Conservation (phyloP, 2,113 vertebrate genomes). For the Himantopus leucocephalus region DNA sequence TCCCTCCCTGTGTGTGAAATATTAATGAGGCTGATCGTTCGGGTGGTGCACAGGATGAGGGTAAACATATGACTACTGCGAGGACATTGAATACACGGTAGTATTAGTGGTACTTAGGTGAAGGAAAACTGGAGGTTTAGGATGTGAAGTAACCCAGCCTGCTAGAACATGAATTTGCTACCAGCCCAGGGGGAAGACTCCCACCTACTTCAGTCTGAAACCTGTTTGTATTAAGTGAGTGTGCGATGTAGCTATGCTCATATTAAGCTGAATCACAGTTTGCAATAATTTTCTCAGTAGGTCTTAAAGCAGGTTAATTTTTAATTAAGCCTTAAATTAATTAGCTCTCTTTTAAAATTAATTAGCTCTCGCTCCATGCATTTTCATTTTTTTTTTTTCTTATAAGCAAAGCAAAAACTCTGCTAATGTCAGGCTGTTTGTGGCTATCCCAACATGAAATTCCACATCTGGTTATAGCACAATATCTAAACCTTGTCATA, state of each 20-base stretch:
- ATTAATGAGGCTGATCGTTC: neutral
- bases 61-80: neutral
- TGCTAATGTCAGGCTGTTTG: neutral
- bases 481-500: neutral
- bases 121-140: neutral
- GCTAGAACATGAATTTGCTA: neutral
- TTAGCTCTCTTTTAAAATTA: neutral
- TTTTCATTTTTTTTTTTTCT: neutral
- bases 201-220: neutral
- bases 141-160: neutral
- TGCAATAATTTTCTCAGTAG: slow-evolving; percentile 4
- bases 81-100: neutral
- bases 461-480: neutral
- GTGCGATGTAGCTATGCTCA: neutral
- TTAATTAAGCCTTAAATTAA: slow-evolving; percentile 26
- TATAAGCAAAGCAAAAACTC: neutral
- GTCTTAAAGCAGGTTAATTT: neutral
- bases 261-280: neutral
- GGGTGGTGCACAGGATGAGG: neutral
- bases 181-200: neutral
- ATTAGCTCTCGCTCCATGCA: neutral
- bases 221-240: neutral
- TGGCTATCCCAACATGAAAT: neutral
- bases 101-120: neutral
- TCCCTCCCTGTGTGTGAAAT: neutral